These are phyloP conservation scores for Subacronicta megacephala DNA, from an alignment of 2,888 invertebrate species.

Conservation along the genomic window DNA sequence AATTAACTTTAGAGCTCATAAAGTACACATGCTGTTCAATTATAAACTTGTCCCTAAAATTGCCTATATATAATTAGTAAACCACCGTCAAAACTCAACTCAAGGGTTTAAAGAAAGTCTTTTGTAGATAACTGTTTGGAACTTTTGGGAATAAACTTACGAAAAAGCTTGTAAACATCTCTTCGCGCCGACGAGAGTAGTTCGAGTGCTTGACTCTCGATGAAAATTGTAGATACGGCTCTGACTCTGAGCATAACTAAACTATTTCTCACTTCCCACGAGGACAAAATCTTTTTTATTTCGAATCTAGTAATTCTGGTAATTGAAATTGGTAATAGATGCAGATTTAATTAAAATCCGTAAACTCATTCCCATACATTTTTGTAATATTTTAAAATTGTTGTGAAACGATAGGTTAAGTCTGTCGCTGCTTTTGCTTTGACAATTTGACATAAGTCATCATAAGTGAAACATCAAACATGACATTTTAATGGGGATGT, in stretches of 20 bases:
- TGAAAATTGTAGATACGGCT: conserved; percentile 71
- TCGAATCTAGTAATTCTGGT: conserved; percentile 6
- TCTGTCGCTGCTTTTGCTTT: conserved; percentile 7
- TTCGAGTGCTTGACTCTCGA: conserved; percentile 72
- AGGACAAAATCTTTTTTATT: conserved; percentile 18
- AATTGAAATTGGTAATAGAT: conserved; percentile 2
- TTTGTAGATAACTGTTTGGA: background rate
- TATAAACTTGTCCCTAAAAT: too few relatives aligned
- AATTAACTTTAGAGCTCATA: too few relatives aligned
- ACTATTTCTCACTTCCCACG: conserved; percentile 37
- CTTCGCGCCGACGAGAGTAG: conserved; percentile 63
- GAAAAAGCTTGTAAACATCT: conserved; percentile 72
- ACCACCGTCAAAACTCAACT: too few relatives aligned
- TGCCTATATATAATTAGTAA: too few relatives aligned
- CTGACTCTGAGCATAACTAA: conserved; percentile 75
- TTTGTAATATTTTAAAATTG: conserved; percentile 49
- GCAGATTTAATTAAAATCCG: conserved; percentile 37
- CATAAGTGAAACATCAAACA: too few relatives aligned
- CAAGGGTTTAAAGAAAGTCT: too few relatives aligned
- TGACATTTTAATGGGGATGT: too few relatives aligned
- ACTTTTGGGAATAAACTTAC: conserved; percentile 62
- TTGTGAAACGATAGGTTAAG: conserved; percentile 53
- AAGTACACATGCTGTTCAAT: too few relatives aligned
- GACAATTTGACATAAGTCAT: background rate
- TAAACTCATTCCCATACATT: conserved; percentile 64